These are phyloP conservation scores for Odontophorus gujanensis DNA, from an alignment of 2,113 vertebrate genomes.

Conservation along the genomic window DNA sequence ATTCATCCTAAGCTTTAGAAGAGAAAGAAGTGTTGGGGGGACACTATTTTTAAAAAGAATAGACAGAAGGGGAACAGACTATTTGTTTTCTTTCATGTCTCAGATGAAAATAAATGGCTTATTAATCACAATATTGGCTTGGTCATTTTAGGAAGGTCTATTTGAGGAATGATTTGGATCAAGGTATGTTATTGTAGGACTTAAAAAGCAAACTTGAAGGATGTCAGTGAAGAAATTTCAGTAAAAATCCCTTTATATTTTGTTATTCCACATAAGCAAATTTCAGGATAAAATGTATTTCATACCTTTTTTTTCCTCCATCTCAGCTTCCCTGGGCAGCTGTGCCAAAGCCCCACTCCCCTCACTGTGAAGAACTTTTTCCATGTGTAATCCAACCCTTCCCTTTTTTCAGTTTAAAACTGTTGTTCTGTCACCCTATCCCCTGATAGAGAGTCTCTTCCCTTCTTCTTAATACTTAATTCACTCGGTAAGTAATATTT, in stretches of 20 bases:
- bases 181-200: neutral
- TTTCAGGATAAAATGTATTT: neutral
- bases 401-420: neutral
- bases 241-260: neutral
- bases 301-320: no score
- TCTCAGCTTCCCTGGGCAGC: neutral
- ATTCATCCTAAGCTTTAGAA: conserved; percentile 68
- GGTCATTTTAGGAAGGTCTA: conserved; percentile 72
- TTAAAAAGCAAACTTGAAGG: neutral
- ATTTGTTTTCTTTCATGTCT: conserved; percentile 74
- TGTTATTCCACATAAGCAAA: neutral
- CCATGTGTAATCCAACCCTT: neutral
- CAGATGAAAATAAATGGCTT: conserved; percentile 76
- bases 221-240: neutral
- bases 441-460: neutral
- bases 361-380: neutral
- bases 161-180: conserved; percentile 34
- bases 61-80: conserved; percentile 69
- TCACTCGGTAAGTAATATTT: no score
- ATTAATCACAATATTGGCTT: conserved; percentile 74
- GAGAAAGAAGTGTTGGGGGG: neutral
- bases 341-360: neutral
- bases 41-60: conserved; percentile 69
- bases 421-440: neutral
- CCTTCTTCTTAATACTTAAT: no score